These are phyloP conservation scores for Aphyosemion australe DNA, from an alignment of 2,113 vertebrate species.

Conservation along the genomic window DNA sequence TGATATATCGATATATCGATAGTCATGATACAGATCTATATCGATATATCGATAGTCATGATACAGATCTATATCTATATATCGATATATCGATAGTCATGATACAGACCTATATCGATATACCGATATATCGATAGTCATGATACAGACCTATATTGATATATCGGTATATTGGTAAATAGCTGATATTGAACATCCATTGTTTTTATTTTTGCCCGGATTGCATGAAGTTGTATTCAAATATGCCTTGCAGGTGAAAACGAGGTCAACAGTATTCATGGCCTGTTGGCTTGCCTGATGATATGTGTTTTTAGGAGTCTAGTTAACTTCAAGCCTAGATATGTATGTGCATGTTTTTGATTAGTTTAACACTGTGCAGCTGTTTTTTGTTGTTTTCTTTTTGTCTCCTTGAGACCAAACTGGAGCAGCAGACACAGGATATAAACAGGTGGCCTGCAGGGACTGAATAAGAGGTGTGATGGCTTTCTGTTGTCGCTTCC, in stretches of 20 bases:
- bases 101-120: too few relatives aligned
- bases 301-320: background rate
- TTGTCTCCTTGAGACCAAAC: slow-evolving; percentile 25
- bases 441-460: slow-evolving; percentile 54
- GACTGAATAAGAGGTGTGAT: slow-evolving; percentile 59
- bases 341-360: background rate
- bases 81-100: too few relatives aligned
- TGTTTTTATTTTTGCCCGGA: too few relatives aligned
- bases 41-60: too few relatives aligned
- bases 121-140: too few relatives aligned
- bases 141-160: too few relatives aligned
- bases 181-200: too few relatives aligned
- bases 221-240: slow-evolving; percentile 36
- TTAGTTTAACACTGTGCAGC: slow-evolving; percentile 30
- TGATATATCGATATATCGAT: too few relatives aligned
- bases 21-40: too few relatives aligned
- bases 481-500: slow-evolving; percentile 50
- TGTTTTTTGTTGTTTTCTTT: slow-evolving; percentile 44
- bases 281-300: background rate
- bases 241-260: slow-evolving; percentile 12
- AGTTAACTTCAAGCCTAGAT: background rate
- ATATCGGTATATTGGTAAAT: too few relatives aligned
- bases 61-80: too few relatives aligned
- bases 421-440: slow-evolving; percentile 52
- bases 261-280: background rate